These are phyloP conservation scores for Limosa lapponica DNA, from an alignment of 2,797 vertebrate species.

Conservation along the genomic window DNA sequence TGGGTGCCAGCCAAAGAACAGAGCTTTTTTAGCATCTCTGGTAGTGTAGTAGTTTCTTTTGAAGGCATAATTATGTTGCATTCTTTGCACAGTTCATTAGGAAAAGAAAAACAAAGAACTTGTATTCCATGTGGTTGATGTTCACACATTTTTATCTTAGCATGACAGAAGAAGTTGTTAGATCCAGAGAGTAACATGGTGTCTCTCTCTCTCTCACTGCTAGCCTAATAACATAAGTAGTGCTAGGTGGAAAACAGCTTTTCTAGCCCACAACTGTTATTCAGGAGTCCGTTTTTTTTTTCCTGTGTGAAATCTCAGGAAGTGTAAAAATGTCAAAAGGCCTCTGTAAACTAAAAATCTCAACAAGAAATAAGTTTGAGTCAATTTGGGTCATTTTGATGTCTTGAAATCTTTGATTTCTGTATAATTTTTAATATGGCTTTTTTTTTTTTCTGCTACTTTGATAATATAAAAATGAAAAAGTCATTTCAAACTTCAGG, in stretches of 20 bases:
- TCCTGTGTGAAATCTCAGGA: background rate
- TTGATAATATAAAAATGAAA: background rate
- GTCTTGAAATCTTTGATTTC: background rate
- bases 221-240: background rate
- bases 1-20: constrained; percentile 51
- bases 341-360: background rate
- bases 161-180: background rate
- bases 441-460: background rate
- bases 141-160: constrained; percentile 29
- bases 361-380: background rate
- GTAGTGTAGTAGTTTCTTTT: constrained; percentile 17
- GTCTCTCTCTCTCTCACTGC: background rate
- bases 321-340: background rate
- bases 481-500: background rate
- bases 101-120: constrained; percentile 43
- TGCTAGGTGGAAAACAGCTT: background rate
- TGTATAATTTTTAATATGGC: background rate
- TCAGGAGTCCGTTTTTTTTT: background rate
- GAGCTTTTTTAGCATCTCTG: constrained; percentile 23
- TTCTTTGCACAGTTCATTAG: constrained; percentile 36
- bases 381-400: background rate
- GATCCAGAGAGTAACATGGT: background rate
- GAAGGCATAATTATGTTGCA: constrained; percentile 16
- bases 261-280: background rate
- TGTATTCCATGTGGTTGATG: constrained; percentile 28